A percentile compares a stretch with the other conserved stretches of the same genome.
phyloP scores from a whole-genome alignment of 2,888 invertebrate genomes.

The Ophion ellenae region DNA sequence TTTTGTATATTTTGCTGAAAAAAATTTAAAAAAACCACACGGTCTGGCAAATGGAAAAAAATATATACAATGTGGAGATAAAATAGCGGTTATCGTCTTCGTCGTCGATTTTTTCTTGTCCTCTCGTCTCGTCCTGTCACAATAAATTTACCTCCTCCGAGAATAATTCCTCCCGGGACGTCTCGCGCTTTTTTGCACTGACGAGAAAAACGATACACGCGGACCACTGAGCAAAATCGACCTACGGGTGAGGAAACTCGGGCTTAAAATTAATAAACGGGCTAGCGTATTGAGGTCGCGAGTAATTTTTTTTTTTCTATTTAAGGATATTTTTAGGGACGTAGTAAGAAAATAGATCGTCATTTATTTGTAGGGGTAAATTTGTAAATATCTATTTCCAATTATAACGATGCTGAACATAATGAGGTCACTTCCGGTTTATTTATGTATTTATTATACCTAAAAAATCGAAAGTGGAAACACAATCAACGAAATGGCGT shows the following conservation, averaged over 20 bases:
- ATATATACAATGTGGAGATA: not conserved
- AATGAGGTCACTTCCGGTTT: too few species aligned
- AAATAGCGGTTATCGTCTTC: constrained; percentile 29
- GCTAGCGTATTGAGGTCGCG: too few species aligned
- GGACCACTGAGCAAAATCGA: constrained; percentile 8
- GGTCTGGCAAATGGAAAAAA: not conserved
- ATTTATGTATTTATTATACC: too few species aligned
- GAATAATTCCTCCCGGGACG: constrained; percentile 41
- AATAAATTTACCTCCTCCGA: constrained; percentile 39
- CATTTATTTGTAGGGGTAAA: too few species aligned
- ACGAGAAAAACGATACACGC: constrained; percentile 17
- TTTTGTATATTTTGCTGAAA: constrained; percentile 14
- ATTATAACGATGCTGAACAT: too few species aligned
- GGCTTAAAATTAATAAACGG: too few species aligned
- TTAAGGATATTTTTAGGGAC: too few species aligned
- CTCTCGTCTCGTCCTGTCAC: constrained; percentile 39
- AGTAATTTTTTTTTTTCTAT: too few species aligned
- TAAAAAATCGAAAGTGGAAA: too few species aligned
- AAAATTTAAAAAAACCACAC: not conserved
- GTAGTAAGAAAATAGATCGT: too few species aligned
- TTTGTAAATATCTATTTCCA: too few species aligned
- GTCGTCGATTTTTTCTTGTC: constrained; percentile 8
- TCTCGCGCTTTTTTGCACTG: constrained; percentile 19
- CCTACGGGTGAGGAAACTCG: not conserved
- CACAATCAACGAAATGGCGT: too few species aligned